Evolutionary conservation across 1,140 invertebrate genomes (phyloP).

Genomic region (Pogonognathellus flavescens): DNA sequence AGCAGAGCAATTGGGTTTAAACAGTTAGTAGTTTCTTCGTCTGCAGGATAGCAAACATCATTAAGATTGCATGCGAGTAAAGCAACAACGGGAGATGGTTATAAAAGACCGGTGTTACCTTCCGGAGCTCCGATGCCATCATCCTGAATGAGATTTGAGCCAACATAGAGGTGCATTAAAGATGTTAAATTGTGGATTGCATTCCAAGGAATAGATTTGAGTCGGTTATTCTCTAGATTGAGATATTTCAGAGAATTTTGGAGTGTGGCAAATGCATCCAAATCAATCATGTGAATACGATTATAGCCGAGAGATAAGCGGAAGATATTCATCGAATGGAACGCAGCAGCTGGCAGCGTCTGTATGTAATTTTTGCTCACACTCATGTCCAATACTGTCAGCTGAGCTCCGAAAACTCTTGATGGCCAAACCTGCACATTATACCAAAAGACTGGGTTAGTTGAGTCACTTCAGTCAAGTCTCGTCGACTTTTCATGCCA

Average conservation of each 20-base stretch:
- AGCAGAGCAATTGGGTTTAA: too few relatives aligned
- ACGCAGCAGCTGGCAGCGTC: constrained; percentile 64
- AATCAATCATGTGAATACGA: constrained; percentile 62
- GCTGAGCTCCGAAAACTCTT: constrained; percentile 63
- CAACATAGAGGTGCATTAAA: constrained; percentile 67
- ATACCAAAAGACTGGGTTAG: background rate
- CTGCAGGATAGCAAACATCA: too few relatives aligned
- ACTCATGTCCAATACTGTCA: constrained; percentile 66
- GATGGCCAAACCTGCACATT: constrained; percentile 62
- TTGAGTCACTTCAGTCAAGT: background rate
- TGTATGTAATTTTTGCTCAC: constrained; percentile 66
- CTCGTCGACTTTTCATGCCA: background rate
- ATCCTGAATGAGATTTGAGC: constrained; percentile 63
- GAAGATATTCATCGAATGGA: constrained; percentile 66
- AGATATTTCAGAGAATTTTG: constrained; percentile 64
- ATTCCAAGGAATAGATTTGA: constrained; percentile 61
- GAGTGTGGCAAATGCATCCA: constrained; percentile 58
- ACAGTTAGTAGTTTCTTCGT: too few relatives aligned
- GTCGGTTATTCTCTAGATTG: constrained; percentile 66
- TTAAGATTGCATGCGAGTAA: too few relatives aligned
- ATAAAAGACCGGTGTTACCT: constrained; percentile 55
- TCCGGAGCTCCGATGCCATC: constrained; percentile 59
- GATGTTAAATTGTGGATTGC: constrained; percentile 62
- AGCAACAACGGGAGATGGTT: constrained; percentile 22
- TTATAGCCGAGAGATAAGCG: constrained; percentile 65